A percentile compares a stretch with the other conserved stretches of the same genome.
These are phyloP conservation scores for Acanthoscelides obtectus DNA, from an alignment of 2,888 invertebrate genomes.

Conservation along the genomic window DNA sequence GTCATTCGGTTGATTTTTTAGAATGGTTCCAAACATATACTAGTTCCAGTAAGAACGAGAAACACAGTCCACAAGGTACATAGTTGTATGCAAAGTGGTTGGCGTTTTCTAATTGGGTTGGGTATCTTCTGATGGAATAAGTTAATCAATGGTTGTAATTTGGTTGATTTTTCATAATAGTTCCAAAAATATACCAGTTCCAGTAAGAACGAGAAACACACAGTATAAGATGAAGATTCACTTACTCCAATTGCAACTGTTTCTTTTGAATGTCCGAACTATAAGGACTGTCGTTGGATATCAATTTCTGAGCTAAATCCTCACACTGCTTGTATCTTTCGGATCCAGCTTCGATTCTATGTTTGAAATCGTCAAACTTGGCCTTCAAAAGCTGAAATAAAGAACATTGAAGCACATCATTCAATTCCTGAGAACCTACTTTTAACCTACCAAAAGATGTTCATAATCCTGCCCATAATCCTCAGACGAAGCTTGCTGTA, in stretches of 20 bases:
- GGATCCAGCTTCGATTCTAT: conserved; percentile 82
- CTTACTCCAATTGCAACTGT: conserved; percentile 82
- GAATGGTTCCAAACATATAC: no score
- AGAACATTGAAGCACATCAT: conserved; percentile 12
- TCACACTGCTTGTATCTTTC: conserved; percentile 90
- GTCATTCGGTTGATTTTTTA: no score
- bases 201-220: neutral
- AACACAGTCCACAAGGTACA: no score
- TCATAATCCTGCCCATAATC: conserved; percentile 95
- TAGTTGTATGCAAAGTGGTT: no score
- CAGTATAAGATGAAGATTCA: conserved; percentile 1
- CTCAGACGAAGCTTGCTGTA: conserved; percentile 82
- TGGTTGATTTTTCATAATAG: no score
- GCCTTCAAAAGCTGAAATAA: conserved; percentile 67
- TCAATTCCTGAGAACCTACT: neutral
- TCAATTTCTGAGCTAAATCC: conserved; percentile 81
- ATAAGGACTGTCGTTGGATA: conserved; percentile 81
- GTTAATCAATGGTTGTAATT: no score
- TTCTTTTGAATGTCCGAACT: conserved; percentile 78
- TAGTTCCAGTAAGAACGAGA: no score
- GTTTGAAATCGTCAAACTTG: conserved; percentile 91
- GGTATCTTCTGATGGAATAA: no score
- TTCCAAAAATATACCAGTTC: neutral
- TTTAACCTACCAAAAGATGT: conserved; percentile 68
- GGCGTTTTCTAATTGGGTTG: no score